Evolutionary conservation across 1,140 invertebrate genomes (phyloP), one percentile per base, ranked within the genome.

Genomic region (Drosophila truncata): DNA sequence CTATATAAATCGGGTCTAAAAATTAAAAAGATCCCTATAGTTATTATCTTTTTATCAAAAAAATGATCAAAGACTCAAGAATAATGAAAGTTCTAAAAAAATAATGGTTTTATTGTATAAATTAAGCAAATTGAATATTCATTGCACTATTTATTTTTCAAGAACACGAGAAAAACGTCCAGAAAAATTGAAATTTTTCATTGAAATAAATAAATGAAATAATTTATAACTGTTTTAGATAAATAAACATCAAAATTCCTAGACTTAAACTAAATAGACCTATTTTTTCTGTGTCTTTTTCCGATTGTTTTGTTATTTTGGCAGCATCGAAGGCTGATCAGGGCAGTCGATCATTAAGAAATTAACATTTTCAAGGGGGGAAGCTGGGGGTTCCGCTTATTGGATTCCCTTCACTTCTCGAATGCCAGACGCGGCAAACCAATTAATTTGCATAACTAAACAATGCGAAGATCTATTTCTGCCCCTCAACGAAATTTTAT

Each of bases 381-480:
- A 33, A 61, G 23, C 16, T 58, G 66, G 46, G 44, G 50, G 70
- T 76, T 84, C 60, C 80, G 80, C 67, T 78, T 74, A 57, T 61
- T 74, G 64, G 49, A 78, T 81, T 85, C 82, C 82, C 82, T 84
- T 84, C 82, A 84, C 82, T 85, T 84, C 59, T 37, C 41, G 29
- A 64, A 58, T 72, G 27, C 20, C 50, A 64, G 44, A 44, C 62
- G 71, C 70, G 62, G 61, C 70, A 69, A 69, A 67, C 84, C 85
- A 88, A 90, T 90, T 88, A 80, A 88, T 90, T 88, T 81, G 78
- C 85, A 90, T 88, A 90, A 71, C 71, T 78, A 78, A 88, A 85
- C 81, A 84, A 75, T 55, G 44, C 73, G 14, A n/a, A 76, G 73
- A 76, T 83, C 73, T 65, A 57, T 78, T 65, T 82, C 49, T 39